Evolutionary conservation across 2,888 invertebrate species (phyloP), one percentile per base, ranked within the genome.

Genomic region (Cyclophora albipunctata): DNA sequence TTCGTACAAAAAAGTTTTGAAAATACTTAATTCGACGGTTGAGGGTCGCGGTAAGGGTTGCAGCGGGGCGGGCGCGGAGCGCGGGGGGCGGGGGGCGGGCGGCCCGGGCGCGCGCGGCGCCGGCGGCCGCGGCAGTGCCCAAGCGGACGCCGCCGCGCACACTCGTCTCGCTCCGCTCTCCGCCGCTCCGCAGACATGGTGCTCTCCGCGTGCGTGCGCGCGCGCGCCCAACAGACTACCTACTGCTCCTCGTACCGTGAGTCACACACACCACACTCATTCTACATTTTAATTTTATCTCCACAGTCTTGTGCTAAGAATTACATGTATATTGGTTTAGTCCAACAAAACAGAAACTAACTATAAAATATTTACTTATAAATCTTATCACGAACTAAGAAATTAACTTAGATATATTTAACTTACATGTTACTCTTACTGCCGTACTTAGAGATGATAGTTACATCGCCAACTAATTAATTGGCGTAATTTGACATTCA

Each of bases 201-300:
- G 66, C 77, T 84, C 51, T 76, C 83, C 7, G 78, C 82, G 48
- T 84, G 85, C 84, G 85, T 81, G 63, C 84, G 86, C 83, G 83
- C 85, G 67, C 63, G 70, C 66, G 49, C 79, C 58, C 20, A 20
- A 20, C 20, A 20, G 20, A 73, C 75, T 51, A 50, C 74, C 56
- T 84, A 75, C 78, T 80, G 80, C 78, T 53, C 72, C 55, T 57
- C 77, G 57, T 86, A 84, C 75, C 83, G 85, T 86, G 69, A 85
- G 87, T 84, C 64, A 54, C 42, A 34, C 34, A 40, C 33, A 41
- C 45, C 40, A n/a, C n/a, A 7, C 40, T 42, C 20, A 20, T 20
- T 20, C 20, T 46, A 48, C 37, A 40, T 35, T 6, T 4, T 7
- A 2, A 42, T 7, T 42, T 7, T 42, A 4, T 42, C 7, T 7